These are phyloP conservation scores for Apaloderma vittatum DNA, from an alignment of 2,113 vertebrate species.

Conservation along the genomic window DNA sequence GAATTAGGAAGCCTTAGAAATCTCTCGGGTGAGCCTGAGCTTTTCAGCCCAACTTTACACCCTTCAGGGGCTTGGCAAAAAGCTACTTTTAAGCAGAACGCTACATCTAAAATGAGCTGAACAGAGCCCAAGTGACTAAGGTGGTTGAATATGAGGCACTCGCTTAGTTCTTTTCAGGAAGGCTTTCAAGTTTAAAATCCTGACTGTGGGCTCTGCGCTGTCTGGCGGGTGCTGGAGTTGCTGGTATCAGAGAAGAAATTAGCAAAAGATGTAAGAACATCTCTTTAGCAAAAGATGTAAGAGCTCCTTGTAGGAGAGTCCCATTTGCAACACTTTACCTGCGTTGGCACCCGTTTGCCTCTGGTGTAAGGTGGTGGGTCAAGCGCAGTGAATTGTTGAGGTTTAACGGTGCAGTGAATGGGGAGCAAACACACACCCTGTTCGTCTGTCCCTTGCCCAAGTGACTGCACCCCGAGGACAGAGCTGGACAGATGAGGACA, in stretches of 20 bases:
- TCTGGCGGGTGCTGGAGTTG: background rate
- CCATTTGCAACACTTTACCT: background rate
- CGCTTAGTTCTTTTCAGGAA: background rate
- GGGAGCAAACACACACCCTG: fast-evolving
- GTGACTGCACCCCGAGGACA: background rate
- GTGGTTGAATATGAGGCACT: background rate
- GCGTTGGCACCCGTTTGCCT: background rate
- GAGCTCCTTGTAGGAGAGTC: background rate
- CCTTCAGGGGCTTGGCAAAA: conserved; percentile 35
- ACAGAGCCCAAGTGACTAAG: background rate
- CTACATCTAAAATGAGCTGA: conserved; percentile 48
- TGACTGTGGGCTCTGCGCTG: background rate
- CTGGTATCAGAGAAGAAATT: background rate
- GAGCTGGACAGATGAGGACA: background rate
- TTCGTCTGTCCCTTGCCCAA: background rate
- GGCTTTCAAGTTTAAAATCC: conserved; percentile 29
- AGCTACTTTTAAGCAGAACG: conserved; percentile 16
- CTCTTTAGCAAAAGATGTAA: too few species aligned
- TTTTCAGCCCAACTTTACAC: conserved; percentile 29
- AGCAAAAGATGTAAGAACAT: background rate
- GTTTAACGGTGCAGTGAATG: background rate
- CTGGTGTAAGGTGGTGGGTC: background rate
- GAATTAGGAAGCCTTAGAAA: conserved; percentile 10
- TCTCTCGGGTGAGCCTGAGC: conserved; percentile 17
- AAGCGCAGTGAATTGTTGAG: background rate